Evolutionary conservation across 2,797 vertebrate species (phyloP).

Genomic region (Sciaenops ocellatus): DNA sequence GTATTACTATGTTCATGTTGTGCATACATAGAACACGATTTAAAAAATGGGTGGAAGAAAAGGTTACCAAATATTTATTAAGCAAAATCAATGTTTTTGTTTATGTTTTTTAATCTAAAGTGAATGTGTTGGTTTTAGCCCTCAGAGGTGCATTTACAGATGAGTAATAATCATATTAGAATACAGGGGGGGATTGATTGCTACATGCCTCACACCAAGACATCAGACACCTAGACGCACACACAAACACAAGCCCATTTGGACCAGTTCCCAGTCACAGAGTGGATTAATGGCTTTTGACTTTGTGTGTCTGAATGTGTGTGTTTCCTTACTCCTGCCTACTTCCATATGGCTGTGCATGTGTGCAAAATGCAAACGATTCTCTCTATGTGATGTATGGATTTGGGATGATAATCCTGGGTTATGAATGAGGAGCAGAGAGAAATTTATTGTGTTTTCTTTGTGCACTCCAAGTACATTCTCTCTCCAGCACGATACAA

Average conservation of each 20-base stretch:
- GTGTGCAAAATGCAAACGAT: constrained; percentile 67
- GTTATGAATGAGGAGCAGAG: constrained; percentile 76
- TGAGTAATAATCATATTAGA: constrained; percentile 58
- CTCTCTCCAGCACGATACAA: constrained; percentile 59
- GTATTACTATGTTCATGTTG: too few species aligned
- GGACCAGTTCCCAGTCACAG: constrained; percentile 63
- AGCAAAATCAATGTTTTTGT: too few species aligned
- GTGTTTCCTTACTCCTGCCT: constrained; percentile 45
- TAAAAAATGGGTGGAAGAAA: too few species aligned
- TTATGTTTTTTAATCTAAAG: neutral
- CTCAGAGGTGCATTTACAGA: constrained; percentile 49
- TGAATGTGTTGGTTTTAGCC: neutral
- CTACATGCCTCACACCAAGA: constrained; percentile 53
- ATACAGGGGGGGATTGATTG: constrained; percentile 52
- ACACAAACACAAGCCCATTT: constrained; percentile 61
- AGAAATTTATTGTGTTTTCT: constrained; percentile 82
- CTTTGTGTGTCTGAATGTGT: constrained; percentile 41
- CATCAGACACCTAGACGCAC: constrained; percentile 51
- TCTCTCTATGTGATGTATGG: constrained; percentile 74
- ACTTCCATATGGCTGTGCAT: constrained; percentile 64
- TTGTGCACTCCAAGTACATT: constrained; percentile 70
- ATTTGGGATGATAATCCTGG: constrained; percentile 75
- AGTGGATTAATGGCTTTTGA: constrained; percentile 75
- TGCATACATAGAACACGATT: too few species aligned
- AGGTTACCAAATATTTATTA: too few species aligned